These are phyloP conservation scores for Aleadryas rufinucha DNA, from an alignment of 2,113 vertebrate genomes.

Conservation along the genomic window DNA sequence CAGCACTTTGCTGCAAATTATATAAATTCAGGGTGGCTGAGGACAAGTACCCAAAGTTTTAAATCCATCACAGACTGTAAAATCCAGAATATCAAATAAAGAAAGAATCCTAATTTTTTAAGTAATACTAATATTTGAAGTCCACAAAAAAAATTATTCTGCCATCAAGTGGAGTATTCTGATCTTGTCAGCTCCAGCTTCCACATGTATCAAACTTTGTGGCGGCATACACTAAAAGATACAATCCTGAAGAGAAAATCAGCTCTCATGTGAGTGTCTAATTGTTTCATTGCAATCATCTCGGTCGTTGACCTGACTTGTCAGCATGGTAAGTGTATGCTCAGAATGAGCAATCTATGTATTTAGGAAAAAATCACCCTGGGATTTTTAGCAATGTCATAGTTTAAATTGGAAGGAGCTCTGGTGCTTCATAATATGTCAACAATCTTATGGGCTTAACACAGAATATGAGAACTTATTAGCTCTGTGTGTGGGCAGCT, in stretches of 20 bases:
- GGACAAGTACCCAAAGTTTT: neutral
- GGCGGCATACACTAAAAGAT: neutral
- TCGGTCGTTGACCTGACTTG: fast-evolving
- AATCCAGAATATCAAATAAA: neutral
- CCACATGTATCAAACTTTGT: neutral
- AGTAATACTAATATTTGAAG: neutral
- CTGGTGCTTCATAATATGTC: neutral
- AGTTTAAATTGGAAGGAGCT: neutral
- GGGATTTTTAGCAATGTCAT: neutral
- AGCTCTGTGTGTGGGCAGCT: neutral
- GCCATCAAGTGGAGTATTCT: neutral
- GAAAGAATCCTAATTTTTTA: neutral
- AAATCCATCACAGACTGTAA: neutral
- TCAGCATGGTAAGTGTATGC: neutral
- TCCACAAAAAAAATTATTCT: neutral
- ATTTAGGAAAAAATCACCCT: neutral
- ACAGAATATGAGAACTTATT: neutral
- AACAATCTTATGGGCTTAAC: neutral
- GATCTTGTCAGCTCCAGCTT: neutral
- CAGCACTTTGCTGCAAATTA: neutral
- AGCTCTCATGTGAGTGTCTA: neutral
- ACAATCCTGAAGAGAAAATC: neutral
- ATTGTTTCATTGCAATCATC: neutral
- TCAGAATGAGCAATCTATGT: neutral
- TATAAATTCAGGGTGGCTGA: neutral